A percentile compares a stretch with the other conserved stretches of the same genome.
Conservation (phyloP, 2,888 invertebrate species). For the Melolontha melolontha region DNA sequence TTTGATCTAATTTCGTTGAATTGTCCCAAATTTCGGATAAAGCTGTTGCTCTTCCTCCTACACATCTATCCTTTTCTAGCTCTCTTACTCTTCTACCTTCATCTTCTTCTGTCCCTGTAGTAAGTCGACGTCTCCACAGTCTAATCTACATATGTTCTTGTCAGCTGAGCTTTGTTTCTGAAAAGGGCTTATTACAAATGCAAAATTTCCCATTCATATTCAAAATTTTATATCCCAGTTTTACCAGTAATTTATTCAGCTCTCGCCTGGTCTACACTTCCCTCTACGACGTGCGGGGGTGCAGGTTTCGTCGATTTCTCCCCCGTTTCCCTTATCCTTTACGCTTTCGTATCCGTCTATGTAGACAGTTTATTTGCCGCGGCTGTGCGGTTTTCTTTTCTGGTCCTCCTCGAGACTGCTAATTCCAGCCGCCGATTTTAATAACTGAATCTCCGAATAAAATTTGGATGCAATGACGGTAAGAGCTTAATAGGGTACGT, state of each 20-base stretch:
- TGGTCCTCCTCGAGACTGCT: constrained; percentile 45
- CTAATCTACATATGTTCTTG: constrained; percentile 74
- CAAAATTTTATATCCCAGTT: constrained; percentile 88
- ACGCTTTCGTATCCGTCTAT: constrained; percentile 27
- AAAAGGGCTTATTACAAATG: constrained; percentile 85
- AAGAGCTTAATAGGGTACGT: constrained; percentile 20
- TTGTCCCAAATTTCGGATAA: constrained; percentile 41
- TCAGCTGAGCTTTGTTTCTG: constrained; percentile 71
- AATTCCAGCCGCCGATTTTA: constrained; percentile 52
- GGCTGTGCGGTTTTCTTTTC: constrained; percentile 33
- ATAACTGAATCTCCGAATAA: constrained; percentile 50
- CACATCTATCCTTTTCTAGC: constrained; percentile 59
- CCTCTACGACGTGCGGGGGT: constrained; percentile 49
- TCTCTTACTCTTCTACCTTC: constrained; percentile 63
- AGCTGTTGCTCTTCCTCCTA: constrained; percentile 12
- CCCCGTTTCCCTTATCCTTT: constrained; percentile 42
- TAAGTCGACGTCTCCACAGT: constrained; percentile 62
- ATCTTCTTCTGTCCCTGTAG: constrained; percentile 57
- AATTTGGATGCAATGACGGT: constrained; percentile 49
- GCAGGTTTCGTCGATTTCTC: neutral
- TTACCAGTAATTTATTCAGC: constrained; percentile 83
- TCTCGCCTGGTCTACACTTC: constrained; percentile 65
- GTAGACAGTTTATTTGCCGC: constrained; percentile 28
- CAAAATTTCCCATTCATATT: constrained; percentile 91
- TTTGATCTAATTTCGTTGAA: constrained; percentile 42